Base-by-base conservation (phyloP, 2,888 invertebrate species). In the Cerastis rubricosa region DNA sequence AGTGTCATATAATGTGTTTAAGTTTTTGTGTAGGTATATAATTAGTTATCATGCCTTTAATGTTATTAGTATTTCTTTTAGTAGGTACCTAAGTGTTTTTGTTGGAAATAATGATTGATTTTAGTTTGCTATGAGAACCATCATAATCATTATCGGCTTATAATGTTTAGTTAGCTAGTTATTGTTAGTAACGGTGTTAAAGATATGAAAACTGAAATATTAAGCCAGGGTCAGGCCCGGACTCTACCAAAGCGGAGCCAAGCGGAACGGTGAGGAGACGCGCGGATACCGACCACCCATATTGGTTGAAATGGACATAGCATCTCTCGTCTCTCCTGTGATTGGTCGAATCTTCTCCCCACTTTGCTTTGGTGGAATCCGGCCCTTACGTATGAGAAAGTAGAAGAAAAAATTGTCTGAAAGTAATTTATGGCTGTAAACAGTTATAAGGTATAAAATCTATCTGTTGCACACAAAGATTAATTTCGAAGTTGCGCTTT, bases 1-100 rank as follows among this genome's bases (percentile, higher is more conserved):
- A 59, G n/a, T 71, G 51, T 65, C 29, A 64, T n/a, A 22, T 22
- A 14, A 43, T 64, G 7, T 70, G n/a, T 22, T 5, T 22, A 8
- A 3, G 9, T 29, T 67, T 35, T 63, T 35, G 35, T 78, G 64
- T 45, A 29, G 12, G 19, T 5, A 35, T 5, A 35, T 54, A 19
- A 78, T 78, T 78, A 19, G 61, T 67, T 54, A 67, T 63, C 40
- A 67, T 47, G 8, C 17, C 22, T 76, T 17, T 14, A 47, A 35
- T 22, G 9, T 22, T 49, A 25, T n/a, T 3, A 29, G 14, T 29
- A 22, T 49, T 57, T 65, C 22, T 43, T 29, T 14, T n/a, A 5
- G 29, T n/a, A n/a, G n/a, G n/a, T 9, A 29, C 59, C 4, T 0
- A 0, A 40, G 9, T 51, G 43, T n/a, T 57, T 68, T 47, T 61